Base-by-base conservation (phyloP, 2,797 vertebrate genomes). In the Gymnodraco acuticeps region DNA sequence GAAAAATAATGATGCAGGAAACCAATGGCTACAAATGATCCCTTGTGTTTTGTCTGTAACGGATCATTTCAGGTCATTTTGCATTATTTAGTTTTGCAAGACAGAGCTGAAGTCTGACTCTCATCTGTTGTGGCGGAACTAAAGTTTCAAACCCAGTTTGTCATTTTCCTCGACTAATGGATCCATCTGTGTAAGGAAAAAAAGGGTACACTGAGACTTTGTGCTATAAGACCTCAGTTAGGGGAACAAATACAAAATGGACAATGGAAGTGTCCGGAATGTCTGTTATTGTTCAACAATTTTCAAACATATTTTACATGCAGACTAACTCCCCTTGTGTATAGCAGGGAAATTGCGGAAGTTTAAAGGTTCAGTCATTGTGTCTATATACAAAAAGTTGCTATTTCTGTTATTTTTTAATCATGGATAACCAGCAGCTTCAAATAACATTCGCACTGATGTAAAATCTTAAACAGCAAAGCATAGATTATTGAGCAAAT, bases 401-500 rank as follows among this genome's bases (percentile, higher is more conserved):
- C 23, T n/a, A 15, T 33, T 46, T 52, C 52, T 50, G 7, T 56
- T 19, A 8, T 31, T 56, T 0, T 52, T 5, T 17, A 31, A 48
- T 53, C 33, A 13, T 47, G 13, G 19, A 54, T 72, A 82, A 69
- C 16, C 51, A 19, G 43, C 50, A 50, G 31, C 52, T 19, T 3
- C n/a, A 38, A 33, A 9, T 46, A 33, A 47, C 41, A 20, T 55
- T 56, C 2, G 6, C 47, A 5, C 11, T 4, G 43, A 73, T 56
- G 55, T 77, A 59, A 51, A 19, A 59, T 52, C 19, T 31, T 43
- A 17, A 70, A 19, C 56, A 51, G 33, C 54, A 38, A 43, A 52
- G 33, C 60, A 48, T 56, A 66, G 63, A 80, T 80, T 48, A 75
- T 10, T n/a, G 68, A 70, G 47, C 9, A 64, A 64, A 66, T 66